Evolutionary conservation across 2,797 vertebrate species (phyloP).

Genomic region (Austrolebias charrua): DNA sequence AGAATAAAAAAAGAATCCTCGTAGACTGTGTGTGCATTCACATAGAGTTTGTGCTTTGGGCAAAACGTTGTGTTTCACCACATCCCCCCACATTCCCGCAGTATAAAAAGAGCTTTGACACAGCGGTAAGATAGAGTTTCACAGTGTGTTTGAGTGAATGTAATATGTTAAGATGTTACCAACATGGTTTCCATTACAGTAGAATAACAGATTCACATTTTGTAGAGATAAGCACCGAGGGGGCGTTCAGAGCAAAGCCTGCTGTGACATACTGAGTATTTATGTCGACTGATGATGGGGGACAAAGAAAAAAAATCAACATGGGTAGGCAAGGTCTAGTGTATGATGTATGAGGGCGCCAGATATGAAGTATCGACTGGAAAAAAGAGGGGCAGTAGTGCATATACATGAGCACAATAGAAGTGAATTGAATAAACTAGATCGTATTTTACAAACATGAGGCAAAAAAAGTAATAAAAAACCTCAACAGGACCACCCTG

Average conservation of each 20-base stretch:
- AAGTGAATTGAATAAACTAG: slow-evolving; percentile 52
- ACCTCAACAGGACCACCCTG: slow-evolving; percentile 65
- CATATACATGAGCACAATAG: slow-evolving; percentile 63
- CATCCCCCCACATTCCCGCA: slow-evolving; percentile 68
- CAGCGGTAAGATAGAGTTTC: slow-evolving; percentile 79
- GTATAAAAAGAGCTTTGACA: slow-evolving; percentile 79
- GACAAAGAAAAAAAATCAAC: slow-evolving; percentile 60
- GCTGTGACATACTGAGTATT: slow-evolving; percentile 77
- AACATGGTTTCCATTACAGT: slow-evolving; percentile 81
- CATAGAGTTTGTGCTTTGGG: slow-evolving; percentile 80
- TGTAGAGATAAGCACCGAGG: slow-evolving; percentile 78
- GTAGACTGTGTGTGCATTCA: slow-evolving; percentile 79
- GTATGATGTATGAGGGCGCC: slow-evolving; percentile 58
- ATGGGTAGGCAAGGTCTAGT: slow-evolving; percentile 48
- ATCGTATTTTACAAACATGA: slow-evolving; percentile 61
- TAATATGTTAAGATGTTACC: slow-evolving; percentile 82
- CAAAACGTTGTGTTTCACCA: slow-evolving; percentile 78
- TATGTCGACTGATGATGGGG: slow-evolving; percentile 74
- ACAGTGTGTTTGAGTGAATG: slow-evolving; percentile 80
- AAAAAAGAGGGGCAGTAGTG: slow-evolving; percentile 44
- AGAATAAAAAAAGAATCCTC: slow-evolving; percentile 77
- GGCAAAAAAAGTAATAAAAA: slow-evolving; percentile 65
- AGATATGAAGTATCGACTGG: slow-evolving; percentile 68
- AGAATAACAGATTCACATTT: slow-evolving; percentile 79
- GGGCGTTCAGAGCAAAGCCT: slow-evolving; percentile 72